phyloP scores from a whole-genome alignment of 2,888 invertebrate species.

The Schrankia costaestrigalis region DNA sequence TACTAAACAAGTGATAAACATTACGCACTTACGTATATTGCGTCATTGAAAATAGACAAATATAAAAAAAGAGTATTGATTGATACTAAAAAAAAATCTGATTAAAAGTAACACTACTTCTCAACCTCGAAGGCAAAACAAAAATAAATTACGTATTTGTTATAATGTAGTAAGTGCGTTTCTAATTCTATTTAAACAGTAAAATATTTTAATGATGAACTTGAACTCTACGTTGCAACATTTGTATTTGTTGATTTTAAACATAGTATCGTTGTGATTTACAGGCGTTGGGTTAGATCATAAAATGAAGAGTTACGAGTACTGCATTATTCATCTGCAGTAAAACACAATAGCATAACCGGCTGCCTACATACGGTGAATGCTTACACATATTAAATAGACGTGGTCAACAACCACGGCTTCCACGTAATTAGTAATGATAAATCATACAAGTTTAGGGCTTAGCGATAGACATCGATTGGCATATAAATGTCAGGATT shows the following conservation, averaged over 20 bases:
- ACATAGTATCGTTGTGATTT: constrained; percentile 39
- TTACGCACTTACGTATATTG: too few relatives aligned
- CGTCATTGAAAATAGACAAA: too few relatives aligned
- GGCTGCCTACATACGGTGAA: constrained; percentile 35
- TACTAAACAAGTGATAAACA: constrained; percentile 1
- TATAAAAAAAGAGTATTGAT: too few relatives aligned
- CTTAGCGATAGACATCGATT: constrained; percentile 3
- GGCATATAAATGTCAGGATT: constrained; percentile 1
- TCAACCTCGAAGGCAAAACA: too few relatives aligned
- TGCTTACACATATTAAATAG: constrained; percentile 45
- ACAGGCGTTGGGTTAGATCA: constrained; percentile 41
- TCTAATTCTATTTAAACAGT: too few relatives aligned
- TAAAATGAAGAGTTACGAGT: constrained; percentile 51
- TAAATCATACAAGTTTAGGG: constrained; percentile 24
- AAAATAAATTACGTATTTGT: too few relatives aligned
- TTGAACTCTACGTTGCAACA: constrained; percentile 31
- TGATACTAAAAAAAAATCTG: too few relatives aligned
- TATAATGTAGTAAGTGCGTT: too few relatives aligned
- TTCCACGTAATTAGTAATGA: constrained; percentile 27
- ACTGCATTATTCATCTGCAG: constrained; percentile 56
- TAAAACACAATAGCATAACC: constrained; percentile 48
- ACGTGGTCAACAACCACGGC: constrained; percentile 38
- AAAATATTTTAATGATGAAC: too few relatives aligned
- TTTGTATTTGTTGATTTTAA: constrained; percentile 31
- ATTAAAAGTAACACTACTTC: too few relatives aligned